Evolutionary conservation across 2,888 invertebrate species (phyloP).

Genomic region (Andrena hattorfiana): DNA sequence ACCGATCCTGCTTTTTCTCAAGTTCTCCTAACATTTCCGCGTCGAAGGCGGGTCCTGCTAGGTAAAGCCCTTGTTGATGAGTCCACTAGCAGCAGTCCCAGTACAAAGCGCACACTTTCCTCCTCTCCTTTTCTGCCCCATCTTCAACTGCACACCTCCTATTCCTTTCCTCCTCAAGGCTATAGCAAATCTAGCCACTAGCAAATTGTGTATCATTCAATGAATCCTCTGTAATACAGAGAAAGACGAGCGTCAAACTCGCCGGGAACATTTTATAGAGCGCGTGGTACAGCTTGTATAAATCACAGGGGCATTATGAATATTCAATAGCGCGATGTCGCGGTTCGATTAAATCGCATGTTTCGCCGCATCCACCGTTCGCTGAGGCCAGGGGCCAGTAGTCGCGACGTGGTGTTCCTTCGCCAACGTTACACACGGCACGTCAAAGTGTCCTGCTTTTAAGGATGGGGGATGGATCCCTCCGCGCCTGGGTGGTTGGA

Average conservation of each 20-base stretch:
- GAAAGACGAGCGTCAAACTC: not conserved
- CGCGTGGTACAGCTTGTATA: not conserved
- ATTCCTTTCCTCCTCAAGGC: no score
- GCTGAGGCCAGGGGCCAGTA: not conserved
- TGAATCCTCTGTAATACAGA: not conserved
- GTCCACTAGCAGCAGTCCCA: no score
- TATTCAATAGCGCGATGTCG: constrained; percentile 11
- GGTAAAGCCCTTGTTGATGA: no score
- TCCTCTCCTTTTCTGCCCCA: no score
- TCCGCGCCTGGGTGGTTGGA: not conserved
- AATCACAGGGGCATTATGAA: constrained; percentile 22
- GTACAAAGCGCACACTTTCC: no score
- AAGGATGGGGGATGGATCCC: not conserved
- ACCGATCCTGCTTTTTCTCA: no score
- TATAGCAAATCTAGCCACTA: no score
- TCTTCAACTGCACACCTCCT: no score
- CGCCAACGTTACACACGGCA: not conserved
- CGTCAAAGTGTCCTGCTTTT: not conserved
- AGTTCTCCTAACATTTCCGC: no score
- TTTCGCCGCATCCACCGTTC: not conserved
- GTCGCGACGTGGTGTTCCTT: not conserved
- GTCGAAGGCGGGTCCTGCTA: no score
- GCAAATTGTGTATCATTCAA: not conserved
- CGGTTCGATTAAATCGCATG: constrained; percentile 1
- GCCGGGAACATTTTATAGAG: not conserved